Base-by-base conservation (phyloP, 2,113 vertebrate species). In the Hippocampus zosterae region DNA sequence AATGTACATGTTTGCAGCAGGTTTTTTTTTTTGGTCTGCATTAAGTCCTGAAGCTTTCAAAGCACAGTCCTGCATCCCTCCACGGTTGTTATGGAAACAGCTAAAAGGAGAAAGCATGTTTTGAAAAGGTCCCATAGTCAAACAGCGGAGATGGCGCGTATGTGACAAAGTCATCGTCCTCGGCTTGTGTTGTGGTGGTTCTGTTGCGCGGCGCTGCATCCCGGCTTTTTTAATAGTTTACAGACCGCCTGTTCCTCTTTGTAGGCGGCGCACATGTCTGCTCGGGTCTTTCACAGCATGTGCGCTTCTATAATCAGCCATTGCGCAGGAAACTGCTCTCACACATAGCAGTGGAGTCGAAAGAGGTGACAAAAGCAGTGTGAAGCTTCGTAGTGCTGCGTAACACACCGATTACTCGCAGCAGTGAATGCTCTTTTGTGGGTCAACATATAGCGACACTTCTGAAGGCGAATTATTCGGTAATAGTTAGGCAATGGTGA, bases 21-120 rank as follows among this genome's bases (percentile, higher is more conserved):
- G n/a, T 48, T 44, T 59, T 62, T 59, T 48, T 56, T 73, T 75
- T 18, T 77, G 71, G 65, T 75, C 7, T 6, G 68, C 75, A 68
- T 87, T 77, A 71, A 89, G 83, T 86, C 83, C 85, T 88, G 86
- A 91, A 90, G 90, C 88, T 91, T 92, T 86, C 83, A 74, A 82
- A 88, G 84, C 85, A 75, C 72, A 84, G 80, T 85, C 84, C 80
- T 80, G 65, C 77, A 80, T 88, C 73, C 63, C 76, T 81, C 85
- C 77, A 75, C 69, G 77, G 90, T 93, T 89, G 88, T 88, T 90
- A 92, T 92, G 88, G 91, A 90, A 93, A 93, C 91, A 87, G 87
- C 80, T 86, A 88, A 79, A 85, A 87, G 71, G 90, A 87, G 82
- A 83, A 91, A 89, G 77, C 69, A 66, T 82, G 77, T 88, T 81